Percentiles rank a stretch among this genome's conserved stretches.
These are phyloP conservation scores for Cryptus armator DNA, from an alignment of 2,888 invertebrate genomes.

Conservation along the genomic window DNA sequence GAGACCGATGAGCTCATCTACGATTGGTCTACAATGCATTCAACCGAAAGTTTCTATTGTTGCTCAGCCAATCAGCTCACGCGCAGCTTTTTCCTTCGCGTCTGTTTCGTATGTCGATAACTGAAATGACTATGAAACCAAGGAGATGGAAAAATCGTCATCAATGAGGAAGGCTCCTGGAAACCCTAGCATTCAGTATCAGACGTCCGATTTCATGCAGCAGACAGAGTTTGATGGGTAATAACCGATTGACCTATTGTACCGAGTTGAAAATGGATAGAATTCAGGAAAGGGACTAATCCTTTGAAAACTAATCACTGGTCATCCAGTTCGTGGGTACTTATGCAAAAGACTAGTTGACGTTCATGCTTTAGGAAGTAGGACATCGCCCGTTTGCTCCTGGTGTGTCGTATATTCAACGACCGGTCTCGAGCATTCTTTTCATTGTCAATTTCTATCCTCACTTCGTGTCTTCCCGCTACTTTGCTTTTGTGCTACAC, in stretches of 20 bases:
- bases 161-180: background rate
- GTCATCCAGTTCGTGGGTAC: background rate
- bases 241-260: slow-evolving; percentile 10
- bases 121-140: background rate
- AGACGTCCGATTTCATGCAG: background rate
- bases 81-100: background rate
- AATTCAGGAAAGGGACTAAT: background rate
- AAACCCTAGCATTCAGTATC: background rate
- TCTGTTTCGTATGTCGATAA: background rate
- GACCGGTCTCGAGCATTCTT: slow-evolving; percentile 45
- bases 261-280: background rate
- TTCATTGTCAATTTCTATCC: slow-evolving; percentile 46
- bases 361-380: slow-evolving; percentile 51
- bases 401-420: slow-evolving; percentile 31
- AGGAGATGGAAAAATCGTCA: no score
- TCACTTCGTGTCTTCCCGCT: slow-evolving; percentile 26
- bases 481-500: slow-evolving; percentile 28
- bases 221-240: background rate
- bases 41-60: background rate
- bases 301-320: background rate
- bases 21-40: background rate
- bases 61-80: background rate
- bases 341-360: slow-evolving; percentile 20
- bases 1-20: background rate
- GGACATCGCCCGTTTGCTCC: slow-evolving; percentile 39